Evolutionary conservation across 1,140 invertebrate genomes (phyloP).

Genomic region (Cataglyphis hispanica): DNA sequence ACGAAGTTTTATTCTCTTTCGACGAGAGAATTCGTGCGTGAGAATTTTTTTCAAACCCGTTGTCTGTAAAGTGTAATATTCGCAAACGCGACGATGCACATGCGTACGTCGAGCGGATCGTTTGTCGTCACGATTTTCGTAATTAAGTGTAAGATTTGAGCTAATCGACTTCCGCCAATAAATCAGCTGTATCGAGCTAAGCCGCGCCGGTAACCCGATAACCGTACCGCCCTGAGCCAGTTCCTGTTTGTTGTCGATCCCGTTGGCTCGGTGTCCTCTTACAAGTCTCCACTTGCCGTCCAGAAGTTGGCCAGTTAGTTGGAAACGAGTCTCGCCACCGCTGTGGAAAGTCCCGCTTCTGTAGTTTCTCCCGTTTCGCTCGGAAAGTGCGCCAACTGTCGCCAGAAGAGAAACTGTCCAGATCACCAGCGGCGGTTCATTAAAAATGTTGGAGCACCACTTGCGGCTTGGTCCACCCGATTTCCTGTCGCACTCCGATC

Average conservation of each 20-base stretch:
- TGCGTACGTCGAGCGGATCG: background rate
- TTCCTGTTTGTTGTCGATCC: slow-evolving; percentile 75
- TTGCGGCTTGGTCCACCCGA: slow-evolving; percentile 64
- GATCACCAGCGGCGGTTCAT: slow-evolving; percentile 57
- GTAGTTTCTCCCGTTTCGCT: slow-evolving; percentile 35
- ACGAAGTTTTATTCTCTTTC: background rate
- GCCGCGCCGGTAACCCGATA: slow-evolving; percentile 64
- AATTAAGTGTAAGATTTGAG: slow-evolving; percentile 68
- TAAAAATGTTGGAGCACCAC: slow-evolving; percentile 63
- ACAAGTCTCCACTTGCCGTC: slow-evolving; percentile 64
- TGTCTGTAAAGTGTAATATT: background rate
- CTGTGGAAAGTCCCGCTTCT: slow-evolving; percentile 40
- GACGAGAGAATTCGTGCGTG: background rate
- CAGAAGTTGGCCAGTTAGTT: slow-evolving; percentile 62
- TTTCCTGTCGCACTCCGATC: background rate
- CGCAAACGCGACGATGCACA: background rate
- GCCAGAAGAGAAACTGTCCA: slow-evolving; percentile 62
- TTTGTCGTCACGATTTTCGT: slow-evolving; percentile 30
- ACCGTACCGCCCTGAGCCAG: slow-evolving; percentile 65
- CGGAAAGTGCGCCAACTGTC: slow-evolving; percentile 63
- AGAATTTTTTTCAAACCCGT: background rate
- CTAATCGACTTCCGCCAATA: slow-evolving; percentile 74
- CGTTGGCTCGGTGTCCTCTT: slow-evolving; percentile 65
- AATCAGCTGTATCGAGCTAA: slow-evolving; percentile 59
- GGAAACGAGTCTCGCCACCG: slow-evolving; percentile 35